Conservation (phyloP, 2,113 vertebrate genomes). For the Cephalopterus ornatus region DNA sequence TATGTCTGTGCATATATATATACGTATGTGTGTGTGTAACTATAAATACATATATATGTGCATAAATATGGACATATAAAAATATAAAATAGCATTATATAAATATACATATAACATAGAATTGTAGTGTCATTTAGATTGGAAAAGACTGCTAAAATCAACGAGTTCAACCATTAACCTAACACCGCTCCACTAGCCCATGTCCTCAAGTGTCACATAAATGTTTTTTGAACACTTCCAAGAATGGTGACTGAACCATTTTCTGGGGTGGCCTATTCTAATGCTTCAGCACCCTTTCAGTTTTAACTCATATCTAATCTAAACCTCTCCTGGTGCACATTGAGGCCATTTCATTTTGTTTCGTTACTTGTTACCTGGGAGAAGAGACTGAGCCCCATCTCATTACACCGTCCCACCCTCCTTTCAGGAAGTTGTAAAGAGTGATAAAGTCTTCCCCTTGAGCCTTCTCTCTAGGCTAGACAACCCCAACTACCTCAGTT, state of each 20-base stretch:
- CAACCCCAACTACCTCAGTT: background rate
- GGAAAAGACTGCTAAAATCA: background rate
- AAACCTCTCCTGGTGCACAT: background rate
- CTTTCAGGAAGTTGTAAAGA: background rate
- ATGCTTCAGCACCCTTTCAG: background rate
- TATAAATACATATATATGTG: too few species aligned
- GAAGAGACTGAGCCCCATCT: background rate
- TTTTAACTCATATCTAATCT: background rate
- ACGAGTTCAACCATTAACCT: background rate
- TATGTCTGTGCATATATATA: background rate
- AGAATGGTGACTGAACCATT: background rate
- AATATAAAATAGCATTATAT: background rate
- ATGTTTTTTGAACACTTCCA: background rate
- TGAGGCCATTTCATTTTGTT: background rate
- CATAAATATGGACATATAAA: background rate
- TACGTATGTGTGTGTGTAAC: too few species aligned
- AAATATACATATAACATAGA: background rate
- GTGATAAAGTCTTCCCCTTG: background rate
- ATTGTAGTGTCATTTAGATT: background rate
- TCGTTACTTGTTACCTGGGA: background rate
- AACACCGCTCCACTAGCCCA: background rate
- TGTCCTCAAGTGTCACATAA: background rate
- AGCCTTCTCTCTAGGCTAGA: background rate
- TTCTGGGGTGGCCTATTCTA: background rate
- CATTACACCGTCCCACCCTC: background rate